These are phyloP conservation scores for Rhamnusium bicolor DNA, from an alignment of 2,888 invertebrate species.

Conservation along the genomic window DNA sequence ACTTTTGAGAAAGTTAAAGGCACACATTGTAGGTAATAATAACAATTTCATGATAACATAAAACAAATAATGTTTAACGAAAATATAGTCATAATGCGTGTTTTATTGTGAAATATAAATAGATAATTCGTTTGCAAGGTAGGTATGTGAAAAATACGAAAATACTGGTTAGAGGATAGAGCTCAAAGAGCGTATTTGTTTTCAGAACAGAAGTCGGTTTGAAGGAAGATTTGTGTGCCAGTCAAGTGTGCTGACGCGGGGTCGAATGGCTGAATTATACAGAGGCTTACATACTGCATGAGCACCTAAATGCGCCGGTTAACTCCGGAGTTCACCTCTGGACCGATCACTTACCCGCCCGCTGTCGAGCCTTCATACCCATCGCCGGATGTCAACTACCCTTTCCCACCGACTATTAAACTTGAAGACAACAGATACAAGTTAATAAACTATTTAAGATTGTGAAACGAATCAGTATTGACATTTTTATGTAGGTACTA, in stretches of 20 bases:
- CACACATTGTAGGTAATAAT: too few species aligned
- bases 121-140: constrained; percentile 8
- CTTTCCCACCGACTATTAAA: constrained; percentile 39
- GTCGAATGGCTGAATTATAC: constrained; percentile 69
- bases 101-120: constrained; percentile 1
- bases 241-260: constrained; percentile 70
- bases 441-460: constrained; percentile 33
- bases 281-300: constrained; percentile 70
- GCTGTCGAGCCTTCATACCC: constrained; percentile 49
- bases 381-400: constrained; percentile 38
- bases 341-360: constrained; percentile 59
- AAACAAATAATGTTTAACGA: background rate
- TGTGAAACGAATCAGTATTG: constrained; percentile 6
- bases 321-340: constrained; percentile 61
- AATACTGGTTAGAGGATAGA: constrained; percentile 6
- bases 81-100: background rate
- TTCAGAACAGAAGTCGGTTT: constrained; percentile 44
- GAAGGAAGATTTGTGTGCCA: constrained; percentile 70
- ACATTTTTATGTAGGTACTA: constrained; percentile 12
- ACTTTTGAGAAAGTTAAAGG: too few species aligned
- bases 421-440: constrained; percentile 49
- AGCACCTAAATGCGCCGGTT: constrained; percentile 67
- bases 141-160: constrained; percentile 20
- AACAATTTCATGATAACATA: too few species aligned
- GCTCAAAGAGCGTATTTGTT: constrained; percentile 20